Base-by-base conservation (phyloP, 2,797 vertebrate genomes). In the Enteromius anoplus region DNA sequence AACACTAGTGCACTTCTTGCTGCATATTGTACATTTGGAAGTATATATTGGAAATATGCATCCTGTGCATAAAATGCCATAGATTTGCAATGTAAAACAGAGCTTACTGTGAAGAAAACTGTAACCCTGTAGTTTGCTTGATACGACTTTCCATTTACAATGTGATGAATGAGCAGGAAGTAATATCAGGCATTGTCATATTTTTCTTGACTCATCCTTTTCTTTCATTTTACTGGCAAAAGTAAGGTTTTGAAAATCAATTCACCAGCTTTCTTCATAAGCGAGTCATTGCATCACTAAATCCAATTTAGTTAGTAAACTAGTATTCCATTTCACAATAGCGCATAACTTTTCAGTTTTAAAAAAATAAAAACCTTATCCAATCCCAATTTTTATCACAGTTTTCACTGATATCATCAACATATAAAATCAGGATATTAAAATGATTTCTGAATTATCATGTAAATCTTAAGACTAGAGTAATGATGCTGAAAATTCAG, bases 151-250 rank as follows among this genome's bases (percentile, higher is more conserved):
- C 15, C 23, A 47, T 71, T 71, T 19, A 29, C 15, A 72, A 49
- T 47, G 4, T 72, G 69, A 49, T 49, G 23, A 71, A 47, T 71
- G n/a, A 71, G 42, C 69, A 47, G 69, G 8, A 71, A 49, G 66
- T 45, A 23, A 15, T 70, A 47, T 69, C 37, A 19, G 21, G 37
- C 40, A 69, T 45, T 26, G n/a, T 9, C 40, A 26, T 70, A 14
- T 70, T 70, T 68, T n/a, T n/a, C 65, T 40, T 40, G 65, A 68
- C 51, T 53, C 51, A 53, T 53, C 51, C 19, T 21, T 60, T 70
- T 69, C 12, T 23, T 42, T 42, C 10, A 23, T 69, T 42, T 70
- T 40, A 69, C 11, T 14, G 37, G 40, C 6, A 70, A 70, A 70
- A 45, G 40, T 23, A 23, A 60, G 23, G 58, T 5, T 49, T 19